A percentile compares a stretch with the other conserved stretches of the same genome.
Conservation (phyloP, 92 coral and sea anemone genomes). For the Scolanthus callimorphus region DNA sequence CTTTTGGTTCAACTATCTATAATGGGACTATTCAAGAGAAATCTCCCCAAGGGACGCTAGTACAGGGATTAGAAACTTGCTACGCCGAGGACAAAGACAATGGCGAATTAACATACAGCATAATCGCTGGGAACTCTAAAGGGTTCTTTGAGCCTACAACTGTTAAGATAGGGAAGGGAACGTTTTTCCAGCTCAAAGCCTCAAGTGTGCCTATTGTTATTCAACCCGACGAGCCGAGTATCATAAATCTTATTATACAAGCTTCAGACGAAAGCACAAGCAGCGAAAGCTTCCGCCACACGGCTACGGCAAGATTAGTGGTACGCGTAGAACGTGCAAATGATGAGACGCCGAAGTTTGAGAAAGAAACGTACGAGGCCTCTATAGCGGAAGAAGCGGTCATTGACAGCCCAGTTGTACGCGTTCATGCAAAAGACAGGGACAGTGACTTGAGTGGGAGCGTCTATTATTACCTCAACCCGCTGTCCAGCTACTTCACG, state of each 20-base stretch:
- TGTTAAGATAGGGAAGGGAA: conserved; percentile 26
- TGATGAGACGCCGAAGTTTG: conserved; percentile 50
- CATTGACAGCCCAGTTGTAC: conserved; percentile 22
- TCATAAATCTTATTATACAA: conserved; percentile 37
- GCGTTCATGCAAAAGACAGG: conserved; percentile 53
- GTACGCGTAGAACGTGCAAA: conserved; percentile 38
- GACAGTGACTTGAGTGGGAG: conserved; percentile 59
- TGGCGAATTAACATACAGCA: conserved; percentile 46
- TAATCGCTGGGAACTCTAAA: conserved; percentile 66
- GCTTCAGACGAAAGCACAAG: no score
- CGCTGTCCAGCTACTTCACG: conserved; percentile 56
- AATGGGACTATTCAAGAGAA: conserved; percentile 64
- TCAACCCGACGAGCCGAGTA: conserved; percentile 17
- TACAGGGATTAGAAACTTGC: conserved; percentile 71
- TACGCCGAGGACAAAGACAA: conserved; percentile 73
- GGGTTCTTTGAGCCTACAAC: conserved; percentile 52
- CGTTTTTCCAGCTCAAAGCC: conserved; percentile 54
- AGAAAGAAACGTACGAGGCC: conserved; percentile 32
- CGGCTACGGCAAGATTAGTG: conserved; percentile 37
- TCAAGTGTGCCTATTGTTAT: conserved; percentile 44
- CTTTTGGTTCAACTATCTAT: conserved; percentile 47
- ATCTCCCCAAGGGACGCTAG: conserved; percentile 36
- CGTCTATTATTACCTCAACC: conserved; percentile 45
- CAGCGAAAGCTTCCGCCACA: conserved; percentile 44
- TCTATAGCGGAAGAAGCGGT: conserved; percentile 56